Conservation (phyloP, 1,140 invertebrate species). For the Orussus abietinus region DNA sequence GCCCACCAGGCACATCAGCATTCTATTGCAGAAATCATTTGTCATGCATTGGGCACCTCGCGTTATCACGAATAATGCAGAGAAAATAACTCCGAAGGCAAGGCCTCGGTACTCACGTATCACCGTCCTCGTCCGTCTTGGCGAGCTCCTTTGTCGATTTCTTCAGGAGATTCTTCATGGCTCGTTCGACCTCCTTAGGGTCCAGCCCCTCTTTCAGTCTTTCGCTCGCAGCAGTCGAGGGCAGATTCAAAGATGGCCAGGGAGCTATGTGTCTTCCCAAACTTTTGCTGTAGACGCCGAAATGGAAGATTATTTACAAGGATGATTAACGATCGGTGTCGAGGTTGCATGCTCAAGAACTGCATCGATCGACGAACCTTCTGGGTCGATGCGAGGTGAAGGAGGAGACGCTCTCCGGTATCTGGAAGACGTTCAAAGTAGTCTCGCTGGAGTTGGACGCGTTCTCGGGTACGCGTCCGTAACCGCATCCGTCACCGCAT, state of each 20-base stretch:
- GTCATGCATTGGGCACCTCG: too few relatives aligned
- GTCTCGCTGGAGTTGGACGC: background rate
- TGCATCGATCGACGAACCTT: too few relatives aligned
- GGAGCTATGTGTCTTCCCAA: constrained; percentile 18
- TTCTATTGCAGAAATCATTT: too few relatives aligned
- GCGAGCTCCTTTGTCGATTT: constrained; percentile 21
- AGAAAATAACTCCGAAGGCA: too few relatives aligned
- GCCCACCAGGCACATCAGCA: constrained; percentile 34
- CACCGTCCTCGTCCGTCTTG: constrained; percentile 30
- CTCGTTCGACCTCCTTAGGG: constrained; percentile 29
- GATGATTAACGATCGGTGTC: too few relatives aligned
- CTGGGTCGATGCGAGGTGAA: constrained; percentile 13
- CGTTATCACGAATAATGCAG: too few relatives aligned
- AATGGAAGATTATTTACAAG: too few relatives aligned
- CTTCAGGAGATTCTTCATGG: constrained; percentile 35
- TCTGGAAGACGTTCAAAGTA: constrained; percentile 26
- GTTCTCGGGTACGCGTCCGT: too few relatives aligned
- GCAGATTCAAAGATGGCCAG: constrained; percentile 36
- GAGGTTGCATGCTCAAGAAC: too few relatives aligned
- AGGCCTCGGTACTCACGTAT: constrained; percentile 42
- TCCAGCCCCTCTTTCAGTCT: constrained; percentile 30
- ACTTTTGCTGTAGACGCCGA: too few relatives aligned
- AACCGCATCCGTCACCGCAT: too few relatives aligned
- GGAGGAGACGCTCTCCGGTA: constrained; percentile 26
- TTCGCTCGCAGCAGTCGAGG: constrained; percentile 25